Evolutionary conservation across 2,797 vertebrate species (phyloP).

Genomic region (Crax fasciolata): DNA sequence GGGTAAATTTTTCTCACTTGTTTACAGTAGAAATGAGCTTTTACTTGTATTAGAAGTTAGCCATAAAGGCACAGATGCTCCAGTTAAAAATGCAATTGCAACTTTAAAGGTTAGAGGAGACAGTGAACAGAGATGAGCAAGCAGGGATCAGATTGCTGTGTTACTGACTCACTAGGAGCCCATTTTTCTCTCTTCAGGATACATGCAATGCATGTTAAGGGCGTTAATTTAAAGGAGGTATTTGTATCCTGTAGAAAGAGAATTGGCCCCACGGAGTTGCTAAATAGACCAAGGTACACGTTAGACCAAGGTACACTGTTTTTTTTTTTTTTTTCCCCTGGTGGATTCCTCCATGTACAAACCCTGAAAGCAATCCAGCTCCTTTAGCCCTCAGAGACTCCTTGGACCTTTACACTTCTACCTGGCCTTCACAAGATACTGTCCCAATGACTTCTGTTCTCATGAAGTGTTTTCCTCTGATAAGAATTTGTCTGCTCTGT

Average conservation of each 20-base stretch:
- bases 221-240: background rate
- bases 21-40: constrained; percentile 9
- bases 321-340: background rate
- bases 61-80: background rate
- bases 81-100: background rate
- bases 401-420: background rate
- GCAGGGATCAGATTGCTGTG: background rate
- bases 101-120: background rate
- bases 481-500: background rate
- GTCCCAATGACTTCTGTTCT: background rate
- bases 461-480: background rate
- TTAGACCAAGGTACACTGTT: background rate
- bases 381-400: background rate
- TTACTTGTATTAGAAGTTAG: background rate
- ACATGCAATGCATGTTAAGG: background rate
- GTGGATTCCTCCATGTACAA: background rate
- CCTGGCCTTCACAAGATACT: background rate
- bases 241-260: background rate
- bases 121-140: background rate
- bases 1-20: background rate
- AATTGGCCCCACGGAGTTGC: background rate
- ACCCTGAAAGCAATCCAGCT: background rate
- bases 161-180: background rate
- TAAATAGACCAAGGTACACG: background rate
- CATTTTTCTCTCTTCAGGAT: background rate